Conservation (phyloP, 1,140 invertebrate species). For the Thaumatotibia leucotreta region DNA sequence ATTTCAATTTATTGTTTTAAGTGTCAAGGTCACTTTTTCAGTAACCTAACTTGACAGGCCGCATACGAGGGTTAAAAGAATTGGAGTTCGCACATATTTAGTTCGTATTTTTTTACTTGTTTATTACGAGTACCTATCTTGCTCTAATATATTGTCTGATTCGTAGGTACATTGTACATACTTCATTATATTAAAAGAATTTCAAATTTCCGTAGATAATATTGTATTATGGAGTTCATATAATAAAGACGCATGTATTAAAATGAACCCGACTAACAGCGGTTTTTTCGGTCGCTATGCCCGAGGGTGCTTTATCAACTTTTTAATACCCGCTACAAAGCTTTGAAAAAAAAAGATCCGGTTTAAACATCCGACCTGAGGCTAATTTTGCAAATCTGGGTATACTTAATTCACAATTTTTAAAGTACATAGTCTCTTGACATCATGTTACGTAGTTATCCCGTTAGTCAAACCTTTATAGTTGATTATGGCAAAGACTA, state of each 20-base stretch:
- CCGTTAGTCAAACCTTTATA: background rate
- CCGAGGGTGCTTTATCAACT: background rate
- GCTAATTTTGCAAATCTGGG: background rate
- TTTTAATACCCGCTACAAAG: background rate
- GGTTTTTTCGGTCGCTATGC: background rate
- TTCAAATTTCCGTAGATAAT: background rate
- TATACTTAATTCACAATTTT: background rate
- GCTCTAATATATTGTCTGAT: too few species aligned
- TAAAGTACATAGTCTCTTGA: background rate
- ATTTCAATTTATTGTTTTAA: too few species aligned
- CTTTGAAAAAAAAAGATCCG: background rate
- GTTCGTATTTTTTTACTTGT: too few species aligned
- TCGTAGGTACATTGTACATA: too few species aligned
- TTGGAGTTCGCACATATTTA: too few species aligned
- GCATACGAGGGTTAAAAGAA: too few species aligned
- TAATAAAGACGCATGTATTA: background rate
- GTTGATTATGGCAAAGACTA: background rate
- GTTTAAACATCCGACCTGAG: background rate
- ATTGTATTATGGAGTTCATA: too few species aligned
- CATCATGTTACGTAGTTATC: background rate
- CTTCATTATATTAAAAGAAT: background rate
- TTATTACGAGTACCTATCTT: too few species aligned
- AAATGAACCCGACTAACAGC: background rate
- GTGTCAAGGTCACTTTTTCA: too few species aligned
- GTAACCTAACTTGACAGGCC: too few species aligned